Conservation (phyloP, 1,140 invertebrate genomes). For the Diabrotica virgifera region DNA sequence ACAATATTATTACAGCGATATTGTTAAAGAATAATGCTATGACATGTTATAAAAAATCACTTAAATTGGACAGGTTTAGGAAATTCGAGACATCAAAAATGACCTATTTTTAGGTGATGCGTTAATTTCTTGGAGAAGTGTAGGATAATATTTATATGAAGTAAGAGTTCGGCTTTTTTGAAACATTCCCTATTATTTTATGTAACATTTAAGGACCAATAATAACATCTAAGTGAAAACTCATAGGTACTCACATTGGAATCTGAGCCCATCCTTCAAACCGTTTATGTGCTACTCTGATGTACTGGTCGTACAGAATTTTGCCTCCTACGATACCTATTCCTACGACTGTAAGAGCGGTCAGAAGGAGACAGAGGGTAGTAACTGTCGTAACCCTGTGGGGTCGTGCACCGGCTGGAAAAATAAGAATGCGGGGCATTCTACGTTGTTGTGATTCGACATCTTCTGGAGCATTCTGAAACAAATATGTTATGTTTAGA, state of each 20-base stretch:
- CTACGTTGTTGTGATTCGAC: constrained; percentile 36
- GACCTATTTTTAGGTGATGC: too few relatives aligned
- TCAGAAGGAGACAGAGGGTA: constrained; percentile 68
- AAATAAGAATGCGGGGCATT: constrained; percentile 46
- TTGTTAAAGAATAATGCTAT: too few relatives aligned
- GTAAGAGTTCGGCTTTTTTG: too few relatives aligned
- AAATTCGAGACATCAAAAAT: too few relatives aligned
- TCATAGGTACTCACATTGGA: constrained; percentile 26
- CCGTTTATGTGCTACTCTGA: constrained; percentile 53
- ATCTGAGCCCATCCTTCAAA: constrained; percentile 28
- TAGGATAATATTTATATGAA: too few relatives aligned
- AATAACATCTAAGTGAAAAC: neutral
- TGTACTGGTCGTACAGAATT: constrained; percentile 74
- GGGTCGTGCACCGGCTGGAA: constrained; percentile 50
- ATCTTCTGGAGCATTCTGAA: constrained; percentile 37
- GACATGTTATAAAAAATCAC: too few relatives aligned
- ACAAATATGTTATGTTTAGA: neutral
- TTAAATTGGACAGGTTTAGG: too few relatives aligned
- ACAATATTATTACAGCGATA: too few relatives aligned
- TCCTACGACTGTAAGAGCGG: constrained; percentile 68
- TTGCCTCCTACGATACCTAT: constrained; percentile 74
- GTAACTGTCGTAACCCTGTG: constrained; percentile 59
- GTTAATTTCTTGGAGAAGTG: too few relatives aligned
- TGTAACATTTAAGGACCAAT: too few relatives aligned
- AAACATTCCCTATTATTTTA: too few relatives aligned